Evolutionary conservation across 2,113 vertebrate species (phyloP).

Genomic region (Neopipo cinnamomea): DNA sequence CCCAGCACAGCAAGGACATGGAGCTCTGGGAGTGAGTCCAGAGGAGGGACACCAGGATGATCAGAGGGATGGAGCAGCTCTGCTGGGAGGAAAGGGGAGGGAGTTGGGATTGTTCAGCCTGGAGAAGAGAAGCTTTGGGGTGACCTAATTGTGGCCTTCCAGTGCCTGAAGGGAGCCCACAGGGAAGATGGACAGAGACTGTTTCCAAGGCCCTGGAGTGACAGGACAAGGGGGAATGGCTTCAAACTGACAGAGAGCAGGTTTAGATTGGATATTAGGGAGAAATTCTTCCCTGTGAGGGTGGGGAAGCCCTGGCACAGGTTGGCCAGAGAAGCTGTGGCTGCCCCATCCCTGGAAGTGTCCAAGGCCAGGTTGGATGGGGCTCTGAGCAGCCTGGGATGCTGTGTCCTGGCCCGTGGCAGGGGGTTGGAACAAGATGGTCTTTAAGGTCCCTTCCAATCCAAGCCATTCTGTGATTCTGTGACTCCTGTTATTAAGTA

Average conservation of each 20-base stretch:
- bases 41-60: neutral
- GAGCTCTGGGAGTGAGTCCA: neutral
- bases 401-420: too few relatives aligned
- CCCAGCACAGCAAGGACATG: neutral
- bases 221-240: neutral
- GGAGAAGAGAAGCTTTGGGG: too few relatives aligned
- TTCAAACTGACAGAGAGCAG: neutral
- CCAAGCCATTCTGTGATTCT: neutral
- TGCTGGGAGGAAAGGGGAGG: neutral
- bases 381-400: neutral
- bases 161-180: too few relatives aligned
- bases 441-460: neutral
- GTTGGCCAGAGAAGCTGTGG: neutral
- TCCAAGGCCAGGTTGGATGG: rapidly evolving
- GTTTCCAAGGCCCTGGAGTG: neutral
- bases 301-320: neutral
- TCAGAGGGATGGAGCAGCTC: neutral
- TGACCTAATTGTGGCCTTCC: too few relatives aligned
- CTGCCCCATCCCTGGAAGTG: neutral
- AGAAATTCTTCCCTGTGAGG: neutral
- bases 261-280: rapidly evolving
- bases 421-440: neutral
- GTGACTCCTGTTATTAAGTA: neutral
- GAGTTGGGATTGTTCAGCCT: neutral
- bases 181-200: too few relatives aligned